Base-by-base conservation (phyloP, 2,888 invertebrate species). In the Habrosyne pyritoides region DNA sequence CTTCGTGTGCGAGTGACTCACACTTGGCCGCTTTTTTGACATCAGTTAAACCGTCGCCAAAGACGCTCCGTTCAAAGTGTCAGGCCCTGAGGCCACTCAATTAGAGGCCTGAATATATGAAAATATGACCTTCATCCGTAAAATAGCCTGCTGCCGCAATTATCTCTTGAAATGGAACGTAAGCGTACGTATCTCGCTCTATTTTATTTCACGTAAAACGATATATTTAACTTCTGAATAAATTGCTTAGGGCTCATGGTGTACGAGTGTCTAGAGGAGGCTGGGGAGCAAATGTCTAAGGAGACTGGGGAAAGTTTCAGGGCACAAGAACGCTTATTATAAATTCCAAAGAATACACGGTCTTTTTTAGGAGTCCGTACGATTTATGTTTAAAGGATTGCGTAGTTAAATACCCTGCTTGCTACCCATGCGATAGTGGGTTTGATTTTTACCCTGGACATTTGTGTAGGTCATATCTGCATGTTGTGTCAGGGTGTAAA, bases 261-360 rank as follows among this genome's bases (percentile, higher is more conserved):
- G 14, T 14, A 14, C 6, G 14, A 36, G 18, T 18, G 8, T 42
- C 42, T 42, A 18, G n/a, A 42, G 18, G n/a, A 36, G 36, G 14
- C 36, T 4, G 36, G 36, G 33, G 33, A 33, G n/a, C 2, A 12
- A n/a, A 33, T n/a, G 33, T 33, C 12, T 33, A n/a, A 33, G 12
- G 12, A n/a, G 12, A 12, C 33, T 12, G 33, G 33, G 33, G 33
- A 8, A 36, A 14, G 14, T 36, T 6, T 14, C n/a, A 36, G 36
- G n/a, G 6, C 12, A 36, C n/a, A n/a, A 14, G 12, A 42, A 42
- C 1, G 2, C 18, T 42, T 18, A 42, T 42, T 42, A 42, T 18
- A 42, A 42, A 42, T 42, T 42, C 42, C 42, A 42, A 42, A 18
- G 18, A 42, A n/a, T 42, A 18, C 36, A 36, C n/a, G n/a, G 36